Evolutionary conservation across 2,113 vertebrate genomes (phyloP), one percentile per base, ranked within the genome.

Genomic region (Polypterus bichir): DNA sequence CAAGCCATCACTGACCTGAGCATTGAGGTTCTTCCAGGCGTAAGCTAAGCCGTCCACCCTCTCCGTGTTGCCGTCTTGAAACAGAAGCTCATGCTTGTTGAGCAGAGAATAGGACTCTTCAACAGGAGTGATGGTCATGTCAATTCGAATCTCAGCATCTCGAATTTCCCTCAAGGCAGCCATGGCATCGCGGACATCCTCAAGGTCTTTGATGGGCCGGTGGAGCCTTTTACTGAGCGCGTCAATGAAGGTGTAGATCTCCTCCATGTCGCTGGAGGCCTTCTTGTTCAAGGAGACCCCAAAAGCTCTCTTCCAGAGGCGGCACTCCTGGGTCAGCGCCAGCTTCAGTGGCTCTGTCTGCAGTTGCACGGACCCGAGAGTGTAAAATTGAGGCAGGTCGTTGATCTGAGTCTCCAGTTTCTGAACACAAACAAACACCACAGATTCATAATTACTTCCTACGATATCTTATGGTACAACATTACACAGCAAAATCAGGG

Each of bases 51-150:
- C 80, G 64, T 91, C 89, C 47, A 90, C 81, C 10, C 73, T 82
- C 67, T 92, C 89, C 1, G 81, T 70, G 49, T 82, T 89, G 49
- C 86, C 79, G 55, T 88, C 84, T 48, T 64, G 77, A 66, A 83
- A 88, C 44, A 76, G 62, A 4, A 91, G 76, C 47, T 82, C 78
- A 55, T 85, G 76, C 60, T 85, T 87, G 68, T 83, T 81, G 44
- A 92, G 82, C 10, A 91, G 73, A 44, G 81, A 47, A 2, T 86
- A 88, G 44, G 87, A 86, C 66, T 92, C 89, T 67, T 92, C 89
- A 64, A 90, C 73, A 5, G 81, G 87, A 10, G 83, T 82, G 55
- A 90, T 76, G 57, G 67, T 75, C 73, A 73, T 60, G 44, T 89
- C 88, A 6, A 89, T 79, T 54, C 66, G 76, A 52, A 85, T 72